A percentile compares a stretch with the other conserved stretches of the same genome.
phyloP scores from a whole-genome alignment of 2,113 vertebrate species.

The Leptosomus discolor region DNA sequence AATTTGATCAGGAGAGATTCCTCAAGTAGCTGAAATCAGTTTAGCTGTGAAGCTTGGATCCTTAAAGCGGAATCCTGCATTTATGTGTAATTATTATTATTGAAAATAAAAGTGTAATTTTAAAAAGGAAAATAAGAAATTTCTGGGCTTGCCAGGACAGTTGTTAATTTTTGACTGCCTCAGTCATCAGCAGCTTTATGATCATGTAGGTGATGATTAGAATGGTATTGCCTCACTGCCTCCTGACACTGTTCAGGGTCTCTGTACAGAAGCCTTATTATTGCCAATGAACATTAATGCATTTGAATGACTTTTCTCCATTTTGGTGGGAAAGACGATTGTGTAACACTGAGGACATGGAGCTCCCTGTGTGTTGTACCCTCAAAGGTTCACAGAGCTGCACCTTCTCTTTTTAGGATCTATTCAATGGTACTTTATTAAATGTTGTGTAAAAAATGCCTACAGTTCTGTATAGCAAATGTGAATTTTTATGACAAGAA shows the following conservation, averaged over 20 bases:
- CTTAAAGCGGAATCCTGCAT: conserved; percentile 18
- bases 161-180: background rate
- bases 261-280: conserved; percentile 41
- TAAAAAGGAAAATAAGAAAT: background rate
- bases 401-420: conserved; percentile 78
- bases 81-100: background rate
- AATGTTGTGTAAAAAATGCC: conserved; percentile 64
- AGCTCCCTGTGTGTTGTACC: conserved; percentile 51
- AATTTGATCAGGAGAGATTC: background rate
- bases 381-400: conserved; percentile 66
- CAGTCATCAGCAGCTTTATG: background rate
- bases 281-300: background rate
- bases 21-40: background rate
- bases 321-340: background rate
- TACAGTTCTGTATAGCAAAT: conserved; percentile 71
- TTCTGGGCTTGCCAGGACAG: background rate
- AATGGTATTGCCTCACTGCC: background rate
- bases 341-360: conserved; percentile 39
- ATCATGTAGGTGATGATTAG: background rate
- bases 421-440: conserved; percentile 69
- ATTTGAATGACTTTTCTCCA: conserved; percentile 38
- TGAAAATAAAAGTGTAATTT: background rate
- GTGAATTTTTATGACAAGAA: conserved; percentile 73
- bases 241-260: conserved; percentile 10
- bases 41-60: background rate